A percentile compares a stretch with the other conserved stretches of the same genome.
phyloP scores from a whole-genome alignment of 2,113 vertebrate genomes.

The Corynorhinus townsendii region DNA sequence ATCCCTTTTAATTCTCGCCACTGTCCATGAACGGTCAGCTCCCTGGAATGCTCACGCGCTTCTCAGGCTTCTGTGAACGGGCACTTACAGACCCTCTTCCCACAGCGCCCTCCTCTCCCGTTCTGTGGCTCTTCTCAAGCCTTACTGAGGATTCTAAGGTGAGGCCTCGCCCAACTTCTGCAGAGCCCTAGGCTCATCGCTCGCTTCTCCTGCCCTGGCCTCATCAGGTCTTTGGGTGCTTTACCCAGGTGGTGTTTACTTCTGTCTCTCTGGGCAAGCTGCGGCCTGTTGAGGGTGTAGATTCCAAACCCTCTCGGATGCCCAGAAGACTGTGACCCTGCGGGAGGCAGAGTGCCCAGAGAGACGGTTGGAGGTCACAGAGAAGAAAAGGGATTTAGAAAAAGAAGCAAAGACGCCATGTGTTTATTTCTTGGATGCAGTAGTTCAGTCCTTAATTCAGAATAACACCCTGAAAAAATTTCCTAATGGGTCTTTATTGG shows the following conservation, averaged over 20 bases:
- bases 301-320: constrained; percentile 2
- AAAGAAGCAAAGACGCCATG: constrained; percentile 25
- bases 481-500: too few species aligned
- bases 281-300: not conserved
- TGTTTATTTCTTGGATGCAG: constrained; percentile 39
- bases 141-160: not conserved
- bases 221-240: constrained; percentile 6
- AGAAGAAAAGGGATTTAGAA: constrained; percentile 33
- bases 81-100: not conserved
- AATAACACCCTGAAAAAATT: not conserved
- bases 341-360: constrained; percentile 1
- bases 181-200: not conserved
- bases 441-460: constrained; percentile 34
- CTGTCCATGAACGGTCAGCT: not conserved
- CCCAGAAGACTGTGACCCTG: constrained; percentile 5
- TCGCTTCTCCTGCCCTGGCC: not conserved
- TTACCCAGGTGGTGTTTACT: not conserved
- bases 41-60: not conserved
- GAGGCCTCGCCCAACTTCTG: not conserved
- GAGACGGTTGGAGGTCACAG: not conserved
- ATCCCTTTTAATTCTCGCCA: not conserved
- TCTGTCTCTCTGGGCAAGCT: constrained; percentile 17
- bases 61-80: not conserved
- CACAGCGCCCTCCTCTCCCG: not conserved
- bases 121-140: not conserved